These are phyloP conservation scores for Trichogramma evanescens DNA, from an alignment of 2,888 invertebrate species.

Conservation along the genomic window DNA sequence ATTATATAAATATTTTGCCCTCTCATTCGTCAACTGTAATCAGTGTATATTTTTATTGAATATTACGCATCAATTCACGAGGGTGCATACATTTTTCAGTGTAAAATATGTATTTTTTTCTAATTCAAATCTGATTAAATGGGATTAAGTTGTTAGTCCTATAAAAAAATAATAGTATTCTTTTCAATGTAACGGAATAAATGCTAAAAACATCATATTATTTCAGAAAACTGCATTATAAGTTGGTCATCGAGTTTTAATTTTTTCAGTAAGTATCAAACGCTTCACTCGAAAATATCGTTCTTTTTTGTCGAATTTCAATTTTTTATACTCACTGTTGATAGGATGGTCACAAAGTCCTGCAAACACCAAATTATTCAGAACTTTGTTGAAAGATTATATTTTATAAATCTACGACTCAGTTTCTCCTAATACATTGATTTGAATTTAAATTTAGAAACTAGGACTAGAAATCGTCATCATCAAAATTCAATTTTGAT, in stretches of 20 bases:
- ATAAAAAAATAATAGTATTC: conserved; percentile 27
- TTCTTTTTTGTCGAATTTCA: conserved; percentile 27
- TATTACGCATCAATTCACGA: conserved; percentile 34
- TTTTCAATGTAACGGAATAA: conserved; percentile 7
- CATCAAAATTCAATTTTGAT: no score
- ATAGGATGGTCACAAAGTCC: conserved; percentile 50
- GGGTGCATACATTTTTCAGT: conserved; percentile 25
- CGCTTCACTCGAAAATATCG: conserved; percentile 45
- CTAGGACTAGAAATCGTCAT: no score
- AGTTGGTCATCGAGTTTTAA: conserved; percentile 36
- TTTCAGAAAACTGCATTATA: conserved; percentile 21
- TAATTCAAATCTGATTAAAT: not conserved
- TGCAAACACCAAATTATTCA: conserved; percentile 49
- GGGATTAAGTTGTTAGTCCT: conserved; percentile 40
- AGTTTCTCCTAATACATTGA: not conserved
- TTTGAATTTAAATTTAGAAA: not conserved
- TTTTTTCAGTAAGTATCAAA: conserved; percentile 30
- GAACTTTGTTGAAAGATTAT: conserved; percentile 24
- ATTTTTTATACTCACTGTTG: conserved; percentile 48
- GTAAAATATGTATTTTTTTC: conserved; percentile 23
- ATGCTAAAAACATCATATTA: not conserved
- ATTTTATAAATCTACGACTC: no score
- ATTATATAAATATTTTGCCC: conserved; percentile 49
- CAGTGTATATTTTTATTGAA: conserved; percentile 33
- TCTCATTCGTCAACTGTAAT: conserved; percentile 38